Percentiles rank a stretch among this genome's conserved stretches.
These are phyloP conservation scores for Cryptops parisi DNA, from an alignment of 2,888 invertebrate species.

Conservation along the genomic window DNA sequence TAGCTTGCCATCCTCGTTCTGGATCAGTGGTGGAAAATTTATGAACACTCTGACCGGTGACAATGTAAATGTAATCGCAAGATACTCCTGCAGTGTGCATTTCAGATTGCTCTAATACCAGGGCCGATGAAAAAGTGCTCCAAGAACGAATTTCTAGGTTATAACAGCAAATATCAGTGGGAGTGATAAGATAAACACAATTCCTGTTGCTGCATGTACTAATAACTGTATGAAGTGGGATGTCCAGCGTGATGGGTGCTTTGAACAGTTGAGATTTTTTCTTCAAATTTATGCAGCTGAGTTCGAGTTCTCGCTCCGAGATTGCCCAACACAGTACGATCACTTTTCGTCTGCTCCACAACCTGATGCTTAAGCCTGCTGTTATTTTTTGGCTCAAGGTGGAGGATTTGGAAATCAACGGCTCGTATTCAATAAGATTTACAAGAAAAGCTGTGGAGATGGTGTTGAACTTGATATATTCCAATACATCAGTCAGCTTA, in stretches of 20 bases:
- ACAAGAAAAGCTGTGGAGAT: background rate
- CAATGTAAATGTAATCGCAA: background rate
- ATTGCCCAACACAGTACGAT: background rate
- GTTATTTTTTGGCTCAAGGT: background rate
- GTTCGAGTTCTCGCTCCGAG: background rate
- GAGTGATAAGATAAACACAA: background rate
- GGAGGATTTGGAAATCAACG: background rate
- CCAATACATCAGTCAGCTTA: background rate
- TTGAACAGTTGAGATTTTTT: background rate
- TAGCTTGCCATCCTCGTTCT: background rate
- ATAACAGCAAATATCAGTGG: background rate
- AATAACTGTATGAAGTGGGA: background rate
- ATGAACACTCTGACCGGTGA: background rate
- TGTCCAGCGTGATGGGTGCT: background rate
- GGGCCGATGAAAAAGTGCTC: background rate
- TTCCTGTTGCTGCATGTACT: background rate
- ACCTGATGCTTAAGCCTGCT: background rate
- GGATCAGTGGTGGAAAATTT: background rate
- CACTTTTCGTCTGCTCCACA: background rate
- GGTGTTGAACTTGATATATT: background rate
- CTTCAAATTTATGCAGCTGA: background rate
- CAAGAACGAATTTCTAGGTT: background rate
- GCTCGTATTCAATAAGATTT: background rate
- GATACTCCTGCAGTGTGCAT: background rate
- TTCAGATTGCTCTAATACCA: background rate